phyloP scores from a whole-genome alignment of 2,797 vertebrate genomes.

The Lepidocolaptes lacrymiger region DNA sequence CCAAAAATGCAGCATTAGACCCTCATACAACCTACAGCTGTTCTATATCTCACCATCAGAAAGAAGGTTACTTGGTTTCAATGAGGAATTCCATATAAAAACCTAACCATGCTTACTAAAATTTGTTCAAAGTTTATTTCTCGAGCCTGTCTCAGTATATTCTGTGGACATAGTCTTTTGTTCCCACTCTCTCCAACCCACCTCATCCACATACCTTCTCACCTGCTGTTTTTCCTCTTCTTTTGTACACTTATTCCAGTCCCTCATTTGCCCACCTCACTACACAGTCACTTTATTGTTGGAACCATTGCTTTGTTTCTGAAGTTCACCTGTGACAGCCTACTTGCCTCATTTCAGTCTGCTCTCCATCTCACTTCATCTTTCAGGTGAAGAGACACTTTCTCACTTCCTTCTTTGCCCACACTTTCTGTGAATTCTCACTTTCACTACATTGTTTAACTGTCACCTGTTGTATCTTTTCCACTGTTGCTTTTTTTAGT shows the following conservation, averaged over 20 bases:
- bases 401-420: neutral
- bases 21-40: neutral
- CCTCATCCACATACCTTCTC: neutral
- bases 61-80: neutral
- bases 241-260: neutral
- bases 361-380: neutral
- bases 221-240: neutral
- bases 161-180: neutral
- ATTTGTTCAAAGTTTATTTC: neutral
- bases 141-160: neutral
- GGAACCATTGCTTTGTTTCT: neutral
- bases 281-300: neutral
- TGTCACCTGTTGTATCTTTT: neutral
- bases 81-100: neutral
- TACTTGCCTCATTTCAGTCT: neutral
- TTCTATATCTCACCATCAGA: neutral
- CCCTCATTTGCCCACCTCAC: neutral
- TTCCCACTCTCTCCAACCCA: neutral
- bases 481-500: neutral
- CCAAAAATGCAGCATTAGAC: neutral
- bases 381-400: neutral
- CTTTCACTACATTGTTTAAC: neutral
- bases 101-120: neutral
- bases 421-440: neutral
- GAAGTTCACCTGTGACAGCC: neutral